These are phyloP conservation scores for Ceratina japonica DNA, from an alignment of 1,140 invertebrate genomes.

Conservation along the genomic window DNA sequence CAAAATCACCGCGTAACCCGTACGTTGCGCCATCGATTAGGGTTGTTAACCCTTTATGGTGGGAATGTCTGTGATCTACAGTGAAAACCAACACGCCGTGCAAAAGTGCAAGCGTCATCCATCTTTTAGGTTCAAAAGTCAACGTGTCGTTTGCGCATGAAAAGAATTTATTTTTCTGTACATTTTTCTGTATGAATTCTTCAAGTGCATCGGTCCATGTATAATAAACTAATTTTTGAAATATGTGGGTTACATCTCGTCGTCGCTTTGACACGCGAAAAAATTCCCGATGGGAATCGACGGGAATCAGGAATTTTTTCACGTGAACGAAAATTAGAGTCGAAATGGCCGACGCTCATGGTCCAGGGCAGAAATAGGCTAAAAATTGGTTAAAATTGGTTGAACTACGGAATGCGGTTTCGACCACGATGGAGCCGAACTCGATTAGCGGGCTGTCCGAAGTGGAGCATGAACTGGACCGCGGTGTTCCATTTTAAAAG, in stretches of 20 bases:
- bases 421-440: constrained; percentile 14
- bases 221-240: too few relatives aligned
- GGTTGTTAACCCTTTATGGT: too few relatives aligned
- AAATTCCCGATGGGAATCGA: too few relatives aligned
- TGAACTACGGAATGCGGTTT: constrained; percentile 17
- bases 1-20: neutral
- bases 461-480: constrained; percentile 16
- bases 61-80: too few relatives aligned
- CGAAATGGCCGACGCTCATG: neutral
- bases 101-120: too few relatives aligned
- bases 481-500: neutral
- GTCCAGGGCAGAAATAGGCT: neutral
- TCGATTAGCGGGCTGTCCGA: constrained; percentile 17
- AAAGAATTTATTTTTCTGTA: too few relatives aligned
- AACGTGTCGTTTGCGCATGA: too few relatives aligned
- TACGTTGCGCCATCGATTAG: neutral
- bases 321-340: neutral
- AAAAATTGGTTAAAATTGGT: constrained; percentile 27
- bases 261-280: too few relatives aligned
- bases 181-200: neutral
- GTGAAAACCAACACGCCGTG: too few relatives aligned
- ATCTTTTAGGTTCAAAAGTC: too few relatives aligned
- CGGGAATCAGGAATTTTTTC: neutral
- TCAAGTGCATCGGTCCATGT: too few relatives aligned
- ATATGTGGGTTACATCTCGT: too few relatives aligned